A percentile compares a stretch with the other conserved stretches of the same genome.
Evolutionary conservation across 1,140 invertebrate genomes (phyloP).

Genomic region (Aleiodes sp.): DNA sequence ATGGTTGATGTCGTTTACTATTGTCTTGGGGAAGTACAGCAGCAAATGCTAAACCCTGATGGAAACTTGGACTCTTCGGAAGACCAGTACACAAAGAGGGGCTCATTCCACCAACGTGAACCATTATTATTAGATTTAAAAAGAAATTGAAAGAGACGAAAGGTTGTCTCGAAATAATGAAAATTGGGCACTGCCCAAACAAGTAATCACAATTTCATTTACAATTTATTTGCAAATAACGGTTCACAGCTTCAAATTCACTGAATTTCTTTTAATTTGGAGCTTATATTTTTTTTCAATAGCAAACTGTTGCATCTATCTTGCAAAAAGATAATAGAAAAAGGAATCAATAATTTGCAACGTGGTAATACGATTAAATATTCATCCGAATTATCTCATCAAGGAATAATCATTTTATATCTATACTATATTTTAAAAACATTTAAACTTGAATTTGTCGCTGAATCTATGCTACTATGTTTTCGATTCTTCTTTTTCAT

Average conservation of each 20-base stretch:
- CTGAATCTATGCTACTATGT: too few species aligned
- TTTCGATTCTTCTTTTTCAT: too few species aligned
- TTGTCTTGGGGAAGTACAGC: slow-evolving; percentile 61
- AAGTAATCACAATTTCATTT: background rate
- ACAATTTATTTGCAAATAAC: background rate
- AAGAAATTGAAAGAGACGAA: background rate
- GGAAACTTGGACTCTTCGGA: slow-evolving; percentile 85
- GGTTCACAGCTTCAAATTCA: too few species aligned
- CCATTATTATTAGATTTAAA: slow-evolving; percentile 53
- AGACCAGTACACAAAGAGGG: slow-evolving; percentile 72
- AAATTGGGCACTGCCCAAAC: background rate
- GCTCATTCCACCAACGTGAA: slow-evolving; percentile 67
- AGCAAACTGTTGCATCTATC: background rate
- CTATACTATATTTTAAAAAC: too few species aligned
- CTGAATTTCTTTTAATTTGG: too few species aligned
- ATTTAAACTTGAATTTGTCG: too few species aligned
- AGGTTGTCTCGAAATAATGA: background rate
- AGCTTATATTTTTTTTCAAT: background rate
- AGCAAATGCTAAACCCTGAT: slow-evolving; percentile 81
- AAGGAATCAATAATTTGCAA: too few species aligned
- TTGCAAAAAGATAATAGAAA: background rate
- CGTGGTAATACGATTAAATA: too few species aligned
- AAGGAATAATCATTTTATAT: too few species aligned
- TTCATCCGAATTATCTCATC: too few species aligned
- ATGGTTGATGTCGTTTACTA: slow-evolving; percentile 48